A percentile compares a stretch with the other conserved stretches of the same genome.
Evolutionary conservation across 1,140 invertebrate species (phyloP).

Genomic region (Homalodisca vitripennis): DNA sequence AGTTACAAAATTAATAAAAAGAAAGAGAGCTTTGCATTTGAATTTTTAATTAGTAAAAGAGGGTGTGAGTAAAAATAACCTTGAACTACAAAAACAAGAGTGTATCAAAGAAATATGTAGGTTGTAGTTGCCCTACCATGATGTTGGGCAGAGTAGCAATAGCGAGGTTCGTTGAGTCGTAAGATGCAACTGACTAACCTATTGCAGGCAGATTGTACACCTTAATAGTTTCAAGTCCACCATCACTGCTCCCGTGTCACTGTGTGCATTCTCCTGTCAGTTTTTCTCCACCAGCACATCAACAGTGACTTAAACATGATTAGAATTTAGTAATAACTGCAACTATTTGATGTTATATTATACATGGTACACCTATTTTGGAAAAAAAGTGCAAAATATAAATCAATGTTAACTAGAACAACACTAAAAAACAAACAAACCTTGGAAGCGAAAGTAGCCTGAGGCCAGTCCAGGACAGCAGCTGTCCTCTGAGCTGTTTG

Average conservation of each 20-base stretch:
- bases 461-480: slow-evolving; percentile 92
- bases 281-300: slow-evolving; percentile 81
- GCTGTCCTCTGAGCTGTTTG: slow-evolving; percentile 99
- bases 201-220: slow-evolving; percentile 93
- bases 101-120: no score
- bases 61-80: no score
- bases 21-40: no score
- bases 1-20: no score
- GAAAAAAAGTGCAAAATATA: no score
- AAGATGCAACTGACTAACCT: slow-evolving; percentile 93
- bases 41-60: no score
- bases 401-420: not conserved
- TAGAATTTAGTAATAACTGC: no score
- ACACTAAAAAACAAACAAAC: no score
- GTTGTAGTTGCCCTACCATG: no score
- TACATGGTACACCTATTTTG: no score
- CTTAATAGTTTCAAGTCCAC: slow-evolving; percentile 92
- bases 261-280: slow-evolving; percentile 72
- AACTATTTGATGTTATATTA: no score
- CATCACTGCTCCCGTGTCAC: slow-evolving; percentile 96
- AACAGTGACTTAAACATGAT: no score
- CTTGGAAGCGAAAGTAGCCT: slow-evolving; percentile 95
- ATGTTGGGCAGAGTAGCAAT: slow-evolving; percentile 99
- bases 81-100: not conserved
- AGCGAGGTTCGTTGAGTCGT: slow-evolving; percentile 93